Evolutionary conservation across 1,140 invertebrate genomes (phyloP), one percentile per base, ranked within the genome.

Genomic region (Aculops lycopersici): DNA sequence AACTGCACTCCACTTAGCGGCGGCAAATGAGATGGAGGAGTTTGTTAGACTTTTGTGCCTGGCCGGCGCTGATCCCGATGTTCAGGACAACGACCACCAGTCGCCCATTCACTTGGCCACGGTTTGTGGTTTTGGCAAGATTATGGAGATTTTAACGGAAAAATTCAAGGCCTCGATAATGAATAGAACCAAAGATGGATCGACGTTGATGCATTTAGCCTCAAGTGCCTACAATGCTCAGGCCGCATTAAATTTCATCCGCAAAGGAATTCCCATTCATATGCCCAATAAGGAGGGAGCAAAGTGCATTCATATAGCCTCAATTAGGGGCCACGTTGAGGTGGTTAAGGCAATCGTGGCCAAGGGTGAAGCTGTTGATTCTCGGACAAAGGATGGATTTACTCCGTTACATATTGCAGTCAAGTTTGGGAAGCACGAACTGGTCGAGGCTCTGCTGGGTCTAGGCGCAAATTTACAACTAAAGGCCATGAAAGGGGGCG

Each of bases 261-360:
- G 86, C 55, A 90, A 90, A 57, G 90, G 90, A 3, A 88, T 97
- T n/a, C 92, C 92, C 44, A 63, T 97, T 1, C 81, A 94, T 52
- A 97, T 97, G 86, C 88, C 90, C 45, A 97, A 97, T 59, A 97
- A 95, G 63, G 70, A 72, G 54, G 80, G 80, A 31, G 79, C 78
- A 0, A 62, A 79, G 36, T 80, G 77, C 52, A 80, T 88, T 45
- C 81, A 88, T 55, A 84, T 79, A 0, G 81, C 81, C 1, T 79
- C 80, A 1, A 64, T 69, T 47, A 76, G 78, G 47, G 90, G 90
- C 0, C 88, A 95, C 51, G 81, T 86, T 2, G 78, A 83, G 4
- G 92, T 98, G 46, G 92, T 97, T 45, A 88, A 84, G 54, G 83
- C 84, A 1, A 59, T 97, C 8, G 58, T 98, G 14, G 72, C 81